Conservation (phyloP, 2,888 invertebrate species). For the Volucella bombylans region DNA sequence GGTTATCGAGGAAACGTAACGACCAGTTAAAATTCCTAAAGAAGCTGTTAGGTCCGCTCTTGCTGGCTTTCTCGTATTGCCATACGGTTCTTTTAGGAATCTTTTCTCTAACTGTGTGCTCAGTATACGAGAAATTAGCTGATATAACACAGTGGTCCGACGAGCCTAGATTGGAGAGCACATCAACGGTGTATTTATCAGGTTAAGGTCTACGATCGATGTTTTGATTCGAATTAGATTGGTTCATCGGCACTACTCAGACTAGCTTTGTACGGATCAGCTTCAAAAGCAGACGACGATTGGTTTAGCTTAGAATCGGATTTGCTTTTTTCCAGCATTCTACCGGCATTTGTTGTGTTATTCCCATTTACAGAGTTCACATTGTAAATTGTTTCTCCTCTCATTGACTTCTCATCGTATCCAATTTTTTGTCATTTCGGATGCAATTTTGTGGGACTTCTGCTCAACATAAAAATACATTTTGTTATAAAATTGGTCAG, state of each 20-base stretch:
- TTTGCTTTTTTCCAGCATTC: constrained; percentile 85
- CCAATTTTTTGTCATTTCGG: constrained; percentile 70
- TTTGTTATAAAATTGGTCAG: neutral
- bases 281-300: constrained; percentile 67
- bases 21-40: too few species aligned
- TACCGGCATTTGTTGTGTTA: constrained; percentile 76
- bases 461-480: constrained; percentile 59
- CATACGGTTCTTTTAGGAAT: too few species aligned
- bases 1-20: too few species aligned
- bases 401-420: constrained; percentile 51
- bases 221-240: constrained; percentile 84
- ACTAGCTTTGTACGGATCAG: constrained; percentile 54
- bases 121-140: too few species aligned
- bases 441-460: constrained; percentile 81
- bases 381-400: constrained; percentile 65
- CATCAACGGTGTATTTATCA: too few species aligned
- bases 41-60: too few species aligned
- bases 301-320: constrained; percentile 86
- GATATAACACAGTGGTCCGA: too few species aligned
- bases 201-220: constrained; percentile 81
- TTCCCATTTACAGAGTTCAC: constrained; percentile 74
- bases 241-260: constrained; percentile 79
- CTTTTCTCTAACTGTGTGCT: too few species aligned
- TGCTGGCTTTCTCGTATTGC: too few species aligned
- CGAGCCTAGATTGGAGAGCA: too few species aligned